These are phyloP conservation scores for Myathropa florea DNA, from an alignment of 2,888 invertebrate genomes.

Conservation along the genomic window DNA sequence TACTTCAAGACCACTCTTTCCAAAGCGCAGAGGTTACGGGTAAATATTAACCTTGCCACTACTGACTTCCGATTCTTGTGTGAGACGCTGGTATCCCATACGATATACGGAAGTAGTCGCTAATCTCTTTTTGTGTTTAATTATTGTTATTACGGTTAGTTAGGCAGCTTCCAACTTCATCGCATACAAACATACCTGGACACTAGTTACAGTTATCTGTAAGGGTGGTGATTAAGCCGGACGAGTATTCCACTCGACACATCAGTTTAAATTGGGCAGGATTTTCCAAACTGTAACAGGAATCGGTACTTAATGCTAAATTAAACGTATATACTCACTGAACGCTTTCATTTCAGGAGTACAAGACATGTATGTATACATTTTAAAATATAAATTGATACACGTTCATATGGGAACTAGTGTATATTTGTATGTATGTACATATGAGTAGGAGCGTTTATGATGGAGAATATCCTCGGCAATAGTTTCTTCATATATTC, in stretches of 20 bases:
- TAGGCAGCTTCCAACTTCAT: constrained; percentile 48
- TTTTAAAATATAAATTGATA: background rate
- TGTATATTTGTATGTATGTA: constrained; percentile 4
- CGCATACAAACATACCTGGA: background rate
- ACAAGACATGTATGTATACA: background rate
- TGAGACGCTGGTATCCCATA: constrained; percentile 8
- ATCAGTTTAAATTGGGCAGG: constrained; percentile 42
- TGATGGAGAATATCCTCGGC: constrained; percentile 26
- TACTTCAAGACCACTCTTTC: constrained; percentile 54
- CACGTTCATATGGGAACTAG: background rate
- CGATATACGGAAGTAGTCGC: constrained; percentile 53
- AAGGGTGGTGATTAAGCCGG: constrained; percentile 37
- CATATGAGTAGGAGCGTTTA: background rate
- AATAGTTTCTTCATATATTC: constrained; percentile 49
- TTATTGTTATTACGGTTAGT: constrained; percentile 64
- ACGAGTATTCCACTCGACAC: constrained; percentile 17
- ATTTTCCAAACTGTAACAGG: constrained; percentile 46
- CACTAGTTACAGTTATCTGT: background rate
- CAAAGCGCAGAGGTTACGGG: constrained; percentile 47
- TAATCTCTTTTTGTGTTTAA: constrained; percentile 56
- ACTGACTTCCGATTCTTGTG: background rate
- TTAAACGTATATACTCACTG: constrained; percentile 4
- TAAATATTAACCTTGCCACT: constrained; percentile 31
- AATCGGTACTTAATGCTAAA: constrained; percentile 23
- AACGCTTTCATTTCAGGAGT: background rate